Conservation (phyloP, 2,888 invertebrate species). For the Heliconius charithonia region DNA sequence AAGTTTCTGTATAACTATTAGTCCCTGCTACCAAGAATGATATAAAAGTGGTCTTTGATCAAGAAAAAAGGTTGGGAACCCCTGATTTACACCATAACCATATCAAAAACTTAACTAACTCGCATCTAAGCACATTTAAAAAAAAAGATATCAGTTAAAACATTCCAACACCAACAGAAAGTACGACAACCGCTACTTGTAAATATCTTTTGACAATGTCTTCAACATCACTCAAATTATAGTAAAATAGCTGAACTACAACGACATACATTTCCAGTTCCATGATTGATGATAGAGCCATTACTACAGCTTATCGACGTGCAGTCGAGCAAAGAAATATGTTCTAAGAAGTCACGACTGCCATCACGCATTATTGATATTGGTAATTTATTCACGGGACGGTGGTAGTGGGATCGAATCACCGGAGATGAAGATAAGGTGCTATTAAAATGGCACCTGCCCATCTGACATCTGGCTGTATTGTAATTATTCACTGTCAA, state of each 20-base stretch:
- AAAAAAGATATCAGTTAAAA: background rate
- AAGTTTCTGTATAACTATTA: too few relatives aligned
- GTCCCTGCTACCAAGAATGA: too few relatives aligned
- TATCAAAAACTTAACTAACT: too few relatives aligned
- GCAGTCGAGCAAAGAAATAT: conserved; percentile 14
- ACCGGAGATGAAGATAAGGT: conserved; percentile 13
- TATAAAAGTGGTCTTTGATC: too few relatives aligned
- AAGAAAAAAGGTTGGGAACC: too few relatives aligned
- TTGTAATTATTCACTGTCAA: conserved; percentile 19
- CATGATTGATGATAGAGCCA: conserved; percentile 40
- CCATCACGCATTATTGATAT: conserved; percentile 33
- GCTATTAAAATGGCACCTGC: conserved; percentile 33
- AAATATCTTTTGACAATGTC: conserved; percentile 32
- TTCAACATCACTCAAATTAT: conserved; percentile 10
- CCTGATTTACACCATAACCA: too few relatives aligned
- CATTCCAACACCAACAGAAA: background rate
- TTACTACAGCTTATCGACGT: conserved; percentile 28
- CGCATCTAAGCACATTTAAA: too few relatives aligned
- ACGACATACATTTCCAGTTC: conserved; percentile 27
- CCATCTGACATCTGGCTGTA: conserved; percentile 4
- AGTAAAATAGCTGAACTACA: conserved; percentile 19
- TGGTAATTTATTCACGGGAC: conserved; percentile 32
- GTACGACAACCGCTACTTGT: conserved; percentile 1
- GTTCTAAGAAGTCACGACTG: conserved; percentile 18
- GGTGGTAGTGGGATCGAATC: conserved; percentile 18